Evolutionary conservation across 2,888 invertebrate genomes (phyloP).

Genomic region (Amphipyra berbera): DNA sequence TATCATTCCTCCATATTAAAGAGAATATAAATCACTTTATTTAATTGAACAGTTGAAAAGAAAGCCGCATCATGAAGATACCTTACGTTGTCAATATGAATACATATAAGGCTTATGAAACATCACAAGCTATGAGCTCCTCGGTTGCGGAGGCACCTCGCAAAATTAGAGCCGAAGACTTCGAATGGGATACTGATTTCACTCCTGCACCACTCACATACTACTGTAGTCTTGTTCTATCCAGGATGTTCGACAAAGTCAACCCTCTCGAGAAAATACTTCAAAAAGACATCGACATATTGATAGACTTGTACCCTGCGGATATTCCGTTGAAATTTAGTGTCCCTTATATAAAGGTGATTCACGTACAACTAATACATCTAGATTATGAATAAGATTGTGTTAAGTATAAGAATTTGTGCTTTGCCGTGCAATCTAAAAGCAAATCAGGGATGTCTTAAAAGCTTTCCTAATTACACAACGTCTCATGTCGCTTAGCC

Average conservation of each 20-base stretch:
- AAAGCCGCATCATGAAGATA: conserved; percentile 76
- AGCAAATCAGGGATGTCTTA: background rate
- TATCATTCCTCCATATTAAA: conserved; percentile 9
- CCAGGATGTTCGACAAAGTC: conserved; percentile 81
- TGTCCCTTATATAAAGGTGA: conserved; percentile 87
- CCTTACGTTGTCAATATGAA: conserved; percentile 81
- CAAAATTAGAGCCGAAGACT: conserved; percentile 80
- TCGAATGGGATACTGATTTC: conserved; percentile 82
- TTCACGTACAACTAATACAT: too few relatives aligned
- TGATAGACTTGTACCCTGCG: conserved; percentile 91
- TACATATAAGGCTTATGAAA: conserved; percentile 74
- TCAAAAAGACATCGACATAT: conserved; percentile 88
- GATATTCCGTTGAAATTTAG: conserved; percentile 89
- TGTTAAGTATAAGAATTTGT: too few relatives aligned
- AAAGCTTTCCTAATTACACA: background rate
- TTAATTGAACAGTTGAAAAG: conserved; percentile 3
- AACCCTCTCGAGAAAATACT: conserved; percentile 89
- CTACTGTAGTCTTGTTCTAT: conserved; percentile 74
- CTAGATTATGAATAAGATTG: too few relatives aligned
- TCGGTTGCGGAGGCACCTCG: conserved; percentile 73
- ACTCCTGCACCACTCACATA: conserved; percentile 83
- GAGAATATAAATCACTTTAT: background rate
- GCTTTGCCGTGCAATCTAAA: too few relatives aligned
- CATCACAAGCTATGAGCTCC: conserved; percentile 68
- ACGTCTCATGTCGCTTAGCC: background rate